Evolutionary conservation across 2,888 invertebrate genomes (phyloP), one percentile per base, ranked within the genome.

Genomic region (Cryptops parisi): DNA sequence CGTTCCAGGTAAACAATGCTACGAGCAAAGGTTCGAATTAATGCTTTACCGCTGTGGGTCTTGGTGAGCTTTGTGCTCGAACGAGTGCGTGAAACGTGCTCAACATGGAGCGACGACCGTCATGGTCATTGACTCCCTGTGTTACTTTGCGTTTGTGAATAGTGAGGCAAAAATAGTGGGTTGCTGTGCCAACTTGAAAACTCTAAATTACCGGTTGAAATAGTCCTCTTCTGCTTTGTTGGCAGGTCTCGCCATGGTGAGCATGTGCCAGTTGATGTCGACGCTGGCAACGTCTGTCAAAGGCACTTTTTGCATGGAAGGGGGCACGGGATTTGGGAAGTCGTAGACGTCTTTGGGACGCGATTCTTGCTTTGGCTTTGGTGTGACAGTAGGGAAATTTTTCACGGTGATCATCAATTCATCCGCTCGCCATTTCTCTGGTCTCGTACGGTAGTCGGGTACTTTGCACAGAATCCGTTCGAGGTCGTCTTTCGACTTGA

Each of bases 181-280:
- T 33, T 33, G 33, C 15, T 33, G 33, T 33, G 6, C 15, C 15
- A 33, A 33, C 33, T 33, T 33, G 33, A 9, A 9, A 33, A 33
- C n/a, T n/a, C n/a, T n/a, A n/a, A n/a, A n/a, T n/a, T n/a, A 62
- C 80, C 81, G 78, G 58, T 85, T 84, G 66, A 85, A 90, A 71
- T 84, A 85, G 64, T 87, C 85, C 70, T 90, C 89, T 62, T 91
- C 90, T 23, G 79, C 69, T 63, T 84, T 84, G 26, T 77, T 77
- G 67, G 87, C 87, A 0, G 90, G 90, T 61, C 89, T 74, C 25
- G 84, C 68, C n/a, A 84, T 81, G 15, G 90, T 90, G 54, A 91
- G 73, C 90, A 91, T 90, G 68, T 84, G 79, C 90, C 90, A 91
- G 65, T 88, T 87, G 57, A 91, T 91, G 38, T 85, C 80, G 19